Evolutionary conservation across 2,888 invertebrate genomes (phyloP), one percentile per base, ranked within the genome.

Genomic region (Ametastegia equiseti): DNA sequence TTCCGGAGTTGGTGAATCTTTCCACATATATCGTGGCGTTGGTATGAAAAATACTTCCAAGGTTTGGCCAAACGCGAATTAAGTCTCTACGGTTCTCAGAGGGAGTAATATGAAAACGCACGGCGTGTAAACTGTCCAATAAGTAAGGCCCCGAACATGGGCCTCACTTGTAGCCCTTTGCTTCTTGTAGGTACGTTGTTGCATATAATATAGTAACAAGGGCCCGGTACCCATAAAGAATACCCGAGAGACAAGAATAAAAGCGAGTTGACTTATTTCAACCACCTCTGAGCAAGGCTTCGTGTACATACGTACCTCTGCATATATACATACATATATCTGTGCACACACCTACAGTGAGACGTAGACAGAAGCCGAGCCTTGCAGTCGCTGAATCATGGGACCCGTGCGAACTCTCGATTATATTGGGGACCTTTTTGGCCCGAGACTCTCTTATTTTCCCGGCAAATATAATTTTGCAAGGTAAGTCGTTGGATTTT

Each of bases 61-160:
- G 42, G 78, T 54, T 60, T 42, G 60, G 45, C 39, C 60, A 54
- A 60, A 42, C 42, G 39, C 57, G 78, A 39, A 78, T 78, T 60
- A 30, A 45, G 63, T 78, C 63, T 45, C 33, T 78, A 63, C 39
- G 78, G 36, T 63, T 60, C 57, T 42, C 27, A 78, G 78, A 42
- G n/a, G 47, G 39, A 63, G 57, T 36, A 71, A 83, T 82, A 85
- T 84, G 85, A 84, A 86, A 87, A 84, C 83, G 82, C 86, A 82
- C 78, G 83, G 87, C 87, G 89, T 90, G 90, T 90, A 90, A 91
- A 89, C 89, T 89, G 89, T 90, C 91, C 88, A 91, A 90, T 91
- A 91, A 90, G 90, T 90, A 90, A 91, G 86, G 86, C 81, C 87
- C 86, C 83, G 88, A 89, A 89, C 88, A 89, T 82, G 88, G 84